phyloP scores from a whole-genome alignment of 2,888 invertebrate species.

The Watsonalla binaria region DNA sequence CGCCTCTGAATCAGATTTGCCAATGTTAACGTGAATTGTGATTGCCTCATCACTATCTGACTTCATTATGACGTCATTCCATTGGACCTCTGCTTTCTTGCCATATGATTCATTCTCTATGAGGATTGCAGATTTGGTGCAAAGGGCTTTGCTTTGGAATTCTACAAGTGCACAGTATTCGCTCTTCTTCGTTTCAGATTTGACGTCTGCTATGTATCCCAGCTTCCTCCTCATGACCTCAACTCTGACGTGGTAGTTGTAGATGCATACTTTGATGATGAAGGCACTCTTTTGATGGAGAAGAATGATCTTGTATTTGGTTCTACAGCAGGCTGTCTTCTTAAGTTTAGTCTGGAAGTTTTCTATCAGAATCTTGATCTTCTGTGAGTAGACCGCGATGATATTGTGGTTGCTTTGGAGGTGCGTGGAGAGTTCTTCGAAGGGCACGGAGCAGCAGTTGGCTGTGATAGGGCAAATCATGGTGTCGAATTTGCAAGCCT shows the following conservation, averaged over 20 bases:
- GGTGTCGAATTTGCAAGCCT: slow-evolving; percentile 67
- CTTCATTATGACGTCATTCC: slow-evolving; percentile 67
- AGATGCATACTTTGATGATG: slow-evolving; percentile 72
- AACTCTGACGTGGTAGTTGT: slow-evolving; percentile 69
- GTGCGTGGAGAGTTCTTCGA: slow-evolving; percentile 65
- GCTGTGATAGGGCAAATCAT: slow-evolving; percentile 69
- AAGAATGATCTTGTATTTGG: slow-evolving; percentile 70
- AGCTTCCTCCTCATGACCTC: slow-evolving; percentile 70
- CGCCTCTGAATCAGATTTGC: slow-evolving; percentile 48
- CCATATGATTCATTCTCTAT: slow-evolving; percentile 70
- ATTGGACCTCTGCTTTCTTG: slow-evolving; percentile 71
- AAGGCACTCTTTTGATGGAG: slow-evolving; percentile 71
- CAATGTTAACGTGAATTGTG: slow-evolving; percentile 70
- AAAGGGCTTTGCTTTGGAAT: slow-evolving; percentile 68
- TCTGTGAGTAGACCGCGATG: slow-evolving; percentile 70
- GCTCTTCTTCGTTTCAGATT: slow-evolving; percentile 61
- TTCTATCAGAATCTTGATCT: slow-evolving; percentile 71
- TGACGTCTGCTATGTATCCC: slow-evolving; percentile 60
- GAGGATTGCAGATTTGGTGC: slow-evolving; percentile 64
- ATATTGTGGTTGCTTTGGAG: slow-evolving; percentile 63
- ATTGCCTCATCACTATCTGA: slow-evolving; percentile 70
- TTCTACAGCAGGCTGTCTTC: slow-evolving; percentile 69
- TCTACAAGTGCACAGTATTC: slow-evolving; percentile 69
- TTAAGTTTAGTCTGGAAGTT: slow-evolving; percentile 72
- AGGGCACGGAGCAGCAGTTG: slow-evolving; percentile 63